Evolutionary conservation across 2,888 invertebrate genomes (phyloP).

Genomic region (Nyleta sp.): DNA sequence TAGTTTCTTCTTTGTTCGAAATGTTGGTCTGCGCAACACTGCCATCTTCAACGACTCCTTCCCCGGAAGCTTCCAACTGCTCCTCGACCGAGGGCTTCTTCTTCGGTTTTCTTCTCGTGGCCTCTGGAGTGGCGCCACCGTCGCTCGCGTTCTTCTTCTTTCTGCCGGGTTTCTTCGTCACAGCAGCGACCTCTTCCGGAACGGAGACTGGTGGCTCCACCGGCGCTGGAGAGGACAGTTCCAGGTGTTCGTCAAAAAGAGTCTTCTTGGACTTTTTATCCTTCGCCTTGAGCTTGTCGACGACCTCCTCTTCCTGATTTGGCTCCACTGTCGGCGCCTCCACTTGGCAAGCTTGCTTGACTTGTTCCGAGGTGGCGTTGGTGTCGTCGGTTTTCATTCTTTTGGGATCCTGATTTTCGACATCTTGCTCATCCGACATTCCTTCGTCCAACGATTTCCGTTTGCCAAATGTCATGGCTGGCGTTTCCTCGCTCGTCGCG

Average conservation of each 20-base stretch:
- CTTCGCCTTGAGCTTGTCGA: neutral
- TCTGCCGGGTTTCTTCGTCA: conserved; percentile 12
- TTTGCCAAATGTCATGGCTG: conserved; percentile 63
- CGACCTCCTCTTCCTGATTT: conserved; percentile 35
- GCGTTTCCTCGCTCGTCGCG: conserved; percentile 18
- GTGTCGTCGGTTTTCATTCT: conserved; percentile 20
- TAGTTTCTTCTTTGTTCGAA: too few relatives aligned
- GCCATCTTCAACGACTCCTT: too few relatives aligned
- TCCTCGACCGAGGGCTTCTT: neutral
- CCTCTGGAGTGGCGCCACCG: neutral
- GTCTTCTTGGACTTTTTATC: conserved; percentile 68
- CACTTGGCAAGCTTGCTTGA: conserved; percentile 1
- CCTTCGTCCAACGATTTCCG: conserved; percentile 69
- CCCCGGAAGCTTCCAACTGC: too few relatives aligned
- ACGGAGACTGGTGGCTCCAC: neutral
- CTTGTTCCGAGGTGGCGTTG: neutral
- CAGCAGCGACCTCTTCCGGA: neutral
- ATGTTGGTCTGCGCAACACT: too few relatives aligned
- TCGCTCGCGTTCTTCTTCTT: conserved; percentile 13
- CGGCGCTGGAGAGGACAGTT: conserved; percentile 58
- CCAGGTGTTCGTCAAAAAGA: conserved; percentile 74
- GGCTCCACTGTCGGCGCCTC: conserved; percentile 5
- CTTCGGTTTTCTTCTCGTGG: neutral
- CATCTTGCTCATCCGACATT: neutral
- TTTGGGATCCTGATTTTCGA: conserved; percentile 26